phyloP scores from a whole-genome alignment of 1,140 invertebrate species.

The Temnothorax nylanderi region DNA sequence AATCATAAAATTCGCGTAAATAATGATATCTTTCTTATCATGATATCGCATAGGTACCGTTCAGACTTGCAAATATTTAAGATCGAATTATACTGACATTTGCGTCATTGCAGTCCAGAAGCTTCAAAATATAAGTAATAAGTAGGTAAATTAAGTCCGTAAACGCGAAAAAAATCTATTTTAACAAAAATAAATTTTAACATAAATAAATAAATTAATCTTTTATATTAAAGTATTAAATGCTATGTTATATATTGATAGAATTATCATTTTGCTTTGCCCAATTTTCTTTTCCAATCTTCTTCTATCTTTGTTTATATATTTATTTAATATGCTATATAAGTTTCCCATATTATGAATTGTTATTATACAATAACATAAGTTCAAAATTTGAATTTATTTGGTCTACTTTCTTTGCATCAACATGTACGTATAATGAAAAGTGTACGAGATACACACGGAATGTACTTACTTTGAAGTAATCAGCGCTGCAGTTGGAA shows the following conservation, averaged over 20 bases:
- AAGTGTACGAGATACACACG: slow-evolving; percentile 10
- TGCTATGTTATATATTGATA: not conserved
- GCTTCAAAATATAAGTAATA: not conserved
- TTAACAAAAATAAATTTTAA: not conserved
- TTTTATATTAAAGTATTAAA: not conserved
- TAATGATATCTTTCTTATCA: slow-evolving; percentile 24
- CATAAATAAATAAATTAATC: not conserved
- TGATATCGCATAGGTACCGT: not conserved
- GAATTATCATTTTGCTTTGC: not conserved
- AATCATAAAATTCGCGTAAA: slow-evolving; percentile 14
- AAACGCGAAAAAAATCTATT: not conserved
- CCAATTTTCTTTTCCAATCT: not conserved
- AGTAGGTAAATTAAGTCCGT: not conserved
- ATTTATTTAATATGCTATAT: no score
- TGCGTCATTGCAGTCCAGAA: not conserved
- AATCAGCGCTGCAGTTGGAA: slow-evolving; percentile 42
- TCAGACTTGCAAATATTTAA: slow-evolving; percentile 1
- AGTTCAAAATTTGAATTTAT: not conserved
- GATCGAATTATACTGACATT: not conserved
- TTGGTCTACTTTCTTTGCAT: not conserved
- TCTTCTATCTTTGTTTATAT: not conserved
- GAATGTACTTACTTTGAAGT: slow-evolving; percentile 17
- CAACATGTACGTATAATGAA: slow-evolving; percentile 12
- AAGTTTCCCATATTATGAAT: not conserved
- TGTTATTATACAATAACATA: not conserved